Evolutionary conservation across 2,113 vertebrate species (phyloP).

Genomic region (Calyptomena viridis): DNA sequence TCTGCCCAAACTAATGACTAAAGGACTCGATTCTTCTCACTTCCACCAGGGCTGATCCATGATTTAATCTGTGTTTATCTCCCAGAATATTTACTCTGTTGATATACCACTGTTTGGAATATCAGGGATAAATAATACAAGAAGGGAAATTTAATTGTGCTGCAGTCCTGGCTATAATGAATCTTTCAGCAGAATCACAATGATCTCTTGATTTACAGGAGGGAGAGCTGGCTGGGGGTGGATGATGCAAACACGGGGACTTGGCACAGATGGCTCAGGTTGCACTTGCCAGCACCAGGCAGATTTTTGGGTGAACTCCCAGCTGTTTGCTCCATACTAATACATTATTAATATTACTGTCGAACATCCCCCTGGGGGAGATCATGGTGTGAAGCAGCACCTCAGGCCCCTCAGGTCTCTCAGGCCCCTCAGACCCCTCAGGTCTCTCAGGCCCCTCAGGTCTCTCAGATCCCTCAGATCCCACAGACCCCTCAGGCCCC

Average conservation of each 20-base stretch:
- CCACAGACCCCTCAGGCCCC: too few species aligned
- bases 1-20: background rate
- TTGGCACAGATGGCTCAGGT: background rate
- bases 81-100: background rate
- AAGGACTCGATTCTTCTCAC: background rate
- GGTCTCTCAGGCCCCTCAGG: too few species aligned
- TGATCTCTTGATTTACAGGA: background rate
- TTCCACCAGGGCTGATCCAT: background rate
- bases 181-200: background rate
- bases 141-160: background rate
- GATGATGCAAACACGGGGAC: background rate
- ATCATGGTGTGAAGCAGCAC: accelerated
- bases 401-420: background rate
- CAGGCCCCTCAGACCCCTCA: background rate
- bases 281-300: background rate
- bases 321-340: background rate
- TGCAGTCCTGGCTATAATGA: background rate
- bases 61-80: background rate
- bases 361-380: background rate
- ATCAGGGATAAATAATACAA: background rate
- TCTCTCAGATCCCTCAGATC: too few species aligned
- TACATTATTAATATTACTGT: background rate
- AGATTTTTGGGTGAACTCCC: background rate
- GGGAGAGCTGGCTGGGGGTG: background rate
- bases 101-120: background rate